Percentiles rank a stretch among this genome's conserved stretches.
These are phyloP conservation scores for Andrena dorsata DNA, from an alignment of 2,888 invertebrate species.

Conservation along the genomic window DNA sequence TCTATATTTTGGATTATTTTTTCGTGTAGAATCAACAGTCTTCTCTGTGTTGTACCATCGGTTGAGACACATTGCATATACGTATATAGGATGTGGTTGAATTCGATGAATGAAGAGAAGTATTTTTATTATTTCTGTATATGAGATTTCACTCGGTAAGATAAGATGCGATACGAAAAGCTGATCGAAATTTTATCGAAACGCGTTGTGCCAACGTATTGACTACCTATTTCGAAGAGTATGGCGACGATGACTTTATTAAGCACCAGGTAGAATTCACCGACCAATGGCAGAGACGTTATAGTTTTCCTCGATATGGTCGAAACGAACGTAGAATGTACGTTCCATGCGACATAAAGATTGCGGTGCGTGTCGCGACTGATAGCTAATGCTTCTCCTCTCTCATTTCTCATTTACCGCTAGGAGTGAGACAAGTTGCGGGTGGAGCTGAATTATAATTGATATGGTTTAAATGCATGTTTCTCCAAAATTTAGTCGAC, in stretches of 20 bases:
- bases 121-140: constrained; percentile 62
- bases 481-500: constrained; percentile 2
- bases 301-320: background rate
- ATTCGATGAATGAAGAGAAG: constrained; percentile 15
- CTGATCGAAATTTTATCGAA: constrained; percentile 14
- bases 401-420: background rate
- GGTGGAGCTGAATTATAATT: background rate
- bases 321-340: background rate
- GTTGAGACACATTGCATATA: no score
- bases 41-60: no score
- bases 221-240: background rate
- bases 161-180: background rate
- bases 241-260: background rate
- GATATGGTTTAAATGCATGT: background rate
- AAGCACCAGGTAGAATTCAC: background rate
- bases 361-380: no score
- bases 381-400: no score
- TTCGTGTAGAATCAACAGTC: no score
- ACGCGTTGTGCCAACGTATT: constrained; percentile 25
- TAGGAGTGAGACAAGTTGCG: background rate
- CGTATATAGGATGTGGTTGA: constrained; percentile 8
- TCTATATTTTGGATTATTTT: no score
- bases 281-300: background rate
- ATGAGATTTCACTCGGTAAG: constrained; percentile 40
- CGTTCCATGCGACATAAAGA: background rate